Evolutionary conservation across 2,113 vertebrate species (phyloP).

Genomic region (Lepisosteus oculatus): DNA sequence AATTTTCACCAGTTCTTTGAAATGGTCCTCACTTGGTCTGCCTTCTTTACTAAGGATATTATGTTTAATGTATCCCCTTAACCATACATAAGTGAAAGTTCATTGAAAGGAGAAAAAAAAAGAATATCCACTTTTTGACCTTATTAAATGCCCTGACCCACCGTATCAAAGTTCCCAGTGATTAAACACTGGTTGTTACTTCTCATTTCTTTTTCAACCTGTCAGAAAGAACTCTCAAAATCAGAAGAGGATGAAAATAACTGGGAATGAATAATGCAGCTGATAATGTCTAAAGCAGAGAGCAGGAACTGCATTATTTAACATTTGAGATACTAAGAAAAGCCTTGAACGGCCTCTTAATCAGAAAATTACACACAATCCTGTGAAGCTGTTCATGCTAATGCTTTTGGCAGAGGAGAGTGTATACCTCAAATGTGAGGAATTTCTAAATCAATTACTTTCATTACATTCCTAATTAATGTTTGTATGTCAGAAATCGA

Average conservation of each 20-base stretch:
- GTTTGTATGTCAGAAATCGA: no score
- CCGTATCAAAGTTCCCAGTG: not conserved
- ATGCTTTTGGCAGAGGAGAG: not conserved
- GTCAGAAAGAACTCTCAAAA: not conserved
- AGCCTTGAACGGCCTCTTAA: conserved; percentile 3
- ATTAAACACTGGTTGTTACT: not conserved
- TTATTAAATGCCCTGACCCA: no score
- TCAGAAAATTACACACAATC: not conserved
- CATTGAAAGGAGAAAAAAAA: no score
- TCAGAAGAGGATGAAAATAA: conserved; percentile 3
- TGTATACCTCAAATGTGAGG: not conserved
- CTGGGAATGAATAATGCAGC: not conserved
- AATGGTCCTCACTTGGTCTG: no score
- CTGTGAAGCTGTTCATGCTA: not conserved
- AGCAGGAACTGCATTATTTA: not conserved
- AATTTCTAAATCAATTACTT: not conserved
- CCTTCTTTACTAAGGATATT: no score
- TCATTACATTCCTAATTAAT: no score
- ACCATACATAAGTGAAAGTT: no score
- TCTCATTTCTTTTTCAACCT: not conserved
- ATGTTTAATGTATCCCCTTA: no score
- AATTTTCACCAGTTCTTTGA: no score
- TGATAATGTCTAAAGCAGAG: not conserved
- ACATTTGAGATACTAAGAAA: conserved; percentile 4
- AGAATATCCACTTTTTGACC: no score